Conservation (phyloP, 1,140 invertebrate species). For the Mya arenaria region DNA sequence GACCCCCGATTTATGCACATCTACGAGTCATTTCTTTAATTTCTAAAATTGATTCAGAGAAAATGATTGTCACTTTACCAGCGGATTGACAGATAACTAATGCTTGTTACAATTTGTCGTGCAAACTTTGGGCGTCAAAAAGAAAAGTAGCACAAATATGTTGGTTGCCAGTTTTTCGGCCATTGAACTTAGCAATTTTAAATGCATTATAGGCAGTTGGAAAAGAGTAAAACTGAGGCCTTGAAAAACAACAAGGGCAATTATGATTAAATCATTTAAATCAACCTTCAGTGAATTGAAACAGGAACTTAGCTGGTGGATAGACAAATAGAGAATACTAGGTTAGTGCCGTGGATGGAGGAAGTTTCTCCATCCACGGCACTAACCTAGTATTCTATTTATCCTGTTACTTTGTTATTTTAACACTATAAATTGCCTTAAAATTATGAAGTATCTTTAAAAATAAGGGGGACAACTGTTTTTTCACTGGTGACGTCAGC, state of each 20-base stretch:
- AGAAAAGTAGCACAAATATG: conserved; percentile 6
- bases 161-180: conserved; percentile 36
- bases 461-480: too few species aligned
- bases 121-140: neutral
- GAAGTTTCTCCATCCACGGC: too few species aligned
- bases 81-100: neutral
- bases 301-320: conserved; percentile 44
- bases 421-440: too few species aligned
- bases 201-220: conserved; percentile 48
- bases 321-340: too few species aligned
- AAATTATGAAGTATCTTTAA: too few species aligned
- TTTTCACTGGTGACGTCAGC: too few species aligned
- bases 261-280: conserved; percentile 19
- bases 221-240: conserved; percentile 26
- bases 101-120: conserved; percentile 8
- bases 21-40: too few species aligned
- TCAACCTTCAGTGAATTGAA: conserved; percentile 35
- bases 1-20: too few species aligned
- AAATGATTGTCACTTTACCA: conserved; percentile 45
- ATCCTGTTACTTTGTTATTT: too few species aligned
- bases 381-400: too few species aligned
- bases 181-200: conserved; percentile 42
- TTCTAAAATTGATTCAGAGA: conserved; percentile 36
- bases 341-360: too few species aligned
- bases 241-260: conserved; percentile 18